These are phyloP conservation scores for Drosophila pachea DNA, from an alignment of 1,140 invertebrate genomes.

Conservation along the genomic window DNA sequence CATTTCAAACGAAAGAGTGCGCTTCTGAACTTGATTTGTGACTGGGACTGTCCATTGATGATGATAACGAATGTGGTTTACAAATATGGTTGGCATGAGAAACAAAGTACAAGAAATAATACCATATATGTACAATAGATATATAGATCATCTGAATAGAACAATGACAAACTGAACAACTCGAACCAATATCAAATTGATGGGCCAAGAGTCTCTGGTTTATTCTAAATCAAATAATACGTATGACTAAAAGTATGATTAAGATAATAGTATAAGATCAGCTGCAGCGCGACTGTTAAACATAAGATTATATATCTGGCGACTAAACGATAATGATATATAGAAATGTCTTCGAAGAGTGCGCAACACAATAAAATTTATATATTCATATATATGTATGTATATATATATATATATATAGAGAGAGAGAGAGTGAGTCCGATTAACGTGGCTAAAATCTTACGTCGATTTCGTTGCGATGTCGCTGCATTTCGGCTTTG, in stretches of 20 bases:
- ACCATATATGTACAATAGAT: not conserved
- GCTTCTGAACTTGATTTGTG: slow-evolving; percentile 70
- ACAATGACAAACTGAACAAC: slow-evolving; percentile 16
- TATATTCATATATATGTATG: slow-evolving; percentile 7
- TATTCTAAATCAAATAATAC: slow-evolving; percentile 45
- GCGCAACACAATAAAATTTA: slow-evolving; percentile 49
- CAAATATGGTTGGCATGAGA: slow-evolving; percentile 32
- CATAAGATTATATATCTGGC: slow-evolving; percentile 62
- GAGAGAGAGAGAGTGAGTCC: too few relatives aligned
- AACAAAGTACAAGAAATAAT: slow-evolving; percentile 37
- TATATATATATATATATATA: slow-evolving; percentile 6
- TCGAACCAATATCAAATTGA: slow-evolving; percentile 25
- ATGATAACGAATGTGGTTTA: slow-evolving; percentile 36
- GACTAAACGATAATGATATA: slow-evolving; percentile 59
- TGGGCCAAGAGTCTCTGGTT: slow-evolving; percentile 34
- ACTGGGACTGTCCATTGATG: slow-evolving; percentile 57
- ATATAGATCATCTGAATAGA: slow-evolving; percentile 2
- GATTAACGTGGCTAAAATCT: slow-evolving; percentile 62
- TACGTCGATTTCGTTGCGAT: slow-evolving; percentile 80
- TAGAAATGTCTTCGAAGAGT: slow-evolving; percentile 74
- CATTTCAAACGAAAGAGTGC: slow-evolving; percentile 77
- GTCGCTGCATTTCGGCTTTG: slow-evolving; percentile 80
- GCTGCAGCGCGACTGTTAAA: slow-evolving; percentile 47
- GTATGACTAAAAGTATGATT: slow-evolving; percentile 42
- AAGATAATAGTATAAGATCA: slow-evolving; percentile 45